Evolutionary conservation across 2,888 invertebrate species (phyloP).

Genomic region (Ichneumon xanthorius): DNA sequence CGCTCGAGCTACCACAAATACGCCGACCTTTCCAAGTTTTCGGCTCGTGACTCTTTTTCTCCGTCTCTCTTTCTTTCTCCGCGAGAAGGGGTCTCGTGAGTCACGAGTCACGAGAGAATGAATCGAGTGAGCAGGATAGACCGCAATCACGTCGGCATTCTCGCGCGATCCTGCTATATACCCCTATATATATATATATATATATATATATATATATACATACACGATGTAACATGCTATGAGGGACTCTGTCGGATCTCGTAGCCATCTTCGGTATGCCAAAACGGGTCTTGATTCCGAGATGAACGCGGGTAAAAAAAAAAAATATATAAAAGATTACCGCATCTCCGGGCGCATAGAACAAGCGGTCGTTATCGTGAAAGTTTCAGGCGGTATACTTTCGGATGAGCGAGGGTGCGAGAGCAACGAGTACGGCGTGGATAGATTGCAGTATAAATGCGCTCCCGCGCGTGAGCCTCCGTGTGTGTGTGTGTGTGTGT

Average conservation of each 20-base stretch:
- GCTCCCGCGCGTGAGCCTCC: background rate
- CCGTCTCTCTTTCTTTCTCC: background rate
- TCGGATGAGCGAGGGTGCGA: conserved; percentile 38
- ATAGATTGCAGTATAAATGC: conserved; percentile 48
- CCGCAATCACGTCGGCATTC: conserved; percentile 59
- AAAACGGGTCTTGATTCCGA: conserved; percentile 47
- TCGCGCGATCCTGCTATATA: conserved; percentile 44
- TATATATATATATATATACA: conserved; percentile 2
- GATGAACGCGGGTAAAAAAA: conserved; percentile 64
- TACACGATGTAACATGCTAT: background rate
- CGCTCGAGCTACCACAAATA: background rate
- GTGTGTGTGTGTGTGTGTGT: conserved; percentile 12
- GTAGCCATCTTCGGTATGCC: conserved; percentile 42
- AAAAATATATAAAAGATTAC: conserved; percentile 58
- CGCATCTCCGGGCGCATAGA: conserved; percentile 54
- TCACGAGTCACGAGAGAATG: conserved; percentile 49
- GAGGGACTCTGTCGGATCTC: conserved; percentile 26
- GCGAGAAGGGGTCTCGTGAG: conserved; percentile 37
- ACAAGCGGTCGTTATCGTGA: conserved; percentile 69
- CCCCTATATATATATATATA: background rate
- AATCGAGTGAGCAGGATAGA: conserved; percentile 45
- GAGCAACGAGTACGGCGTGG: conserved; percentile 33
- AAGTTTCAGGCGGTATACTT: conserved; percentile 59
- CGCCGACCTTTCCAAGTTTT: conserved; percentile 54
- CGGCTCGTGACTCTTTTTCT: conserved; percentile 36